Evolutionary conservation across 64 coral and sea anemone species (phyloP), one percentile per base, ranked within the genome.

Genomic region (Stichodactyla helianthus): DNA sequence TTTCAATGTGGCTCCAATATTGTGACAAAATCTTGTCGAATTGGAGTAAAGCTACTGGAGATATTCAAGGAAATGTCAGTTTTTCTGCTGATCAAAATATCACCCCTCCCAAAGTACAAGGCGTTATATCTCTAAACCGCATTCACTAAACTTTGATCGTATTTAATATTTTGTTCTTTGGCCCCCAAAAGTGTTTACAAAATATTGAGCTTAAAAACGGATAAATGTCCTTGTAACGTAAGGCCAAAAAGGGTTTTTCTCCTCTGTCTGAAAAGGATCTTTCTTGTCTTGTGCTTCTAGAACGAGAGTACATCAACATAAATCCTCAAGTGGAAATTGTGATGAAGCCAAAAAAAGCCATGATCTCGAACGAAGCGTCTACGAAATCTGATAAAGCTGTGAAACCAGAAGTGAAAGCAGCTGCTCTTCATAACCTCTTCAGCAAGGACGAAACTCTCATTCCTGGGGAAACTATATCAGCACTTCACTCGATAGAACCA

Each of bases 401-500:
- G 26, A 81, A 7, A 51, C 50, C 35, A 81, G 52, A 54, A 18
- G 10, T 52, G 0, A 81, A 81, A 6, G 78, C 51, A 52, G 78
- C 78, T 53, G 78, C 52, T 53, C 78, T 81, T 81, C 78, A 81
- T 18, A 81, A 81, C 16, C 26, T 53, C 19, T 81, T 27, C 5
- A 74, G 26, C 25, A 27, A 26, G 10, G 25, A 74, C 13, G 68
- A 74, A 74, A 14, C 52, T 5, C 50, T 54, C 14, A 19, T 54
- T 82, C 90, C 94, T 54, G 88, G 80, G 7, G 88, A 93, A 16
- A 90, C 94, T 19, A 76, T 93, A 22, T 92, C 74, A 85, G 79
- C 87, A 11, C 87, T 95, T 52, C 94, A 95, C 56, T 97, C 94
- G 1, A 97, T 97, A 20, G 94, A 97, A 16, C 94, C 94, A 14